Conservation (phyloP, 2,888 invertebrate genomes). For the Microctonus aethiopoides region DNA sequence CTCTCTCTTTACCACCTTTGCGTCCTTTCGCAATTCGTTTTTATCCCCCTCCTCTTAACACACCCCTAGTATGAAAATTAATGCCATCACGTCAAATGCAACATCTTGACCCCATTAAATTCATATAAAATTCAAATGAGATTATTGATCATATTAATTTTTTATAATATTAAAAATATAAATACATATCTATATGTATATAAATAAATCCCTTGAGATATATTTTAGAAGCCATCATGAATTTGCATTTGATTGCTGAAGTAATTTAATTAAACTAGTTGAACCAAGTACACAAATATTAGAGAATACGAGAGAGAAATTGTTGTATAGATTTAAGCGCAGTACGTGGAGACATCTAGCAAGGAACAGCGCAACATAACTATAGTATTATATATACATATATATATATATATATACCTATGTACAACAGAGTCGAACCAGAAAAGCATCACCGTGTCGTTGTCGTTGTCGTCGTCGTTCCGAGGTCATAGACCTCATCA, state of each 20-base stretch:
- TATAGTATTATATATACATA: no score
- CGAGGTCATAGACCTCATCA: constrained; percentile 19
- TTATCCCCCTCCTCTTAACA: background rate
- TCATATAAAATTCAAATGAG: background rate
- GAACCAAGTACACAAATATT: background rate
- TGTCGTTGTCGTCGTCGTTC: background rate
- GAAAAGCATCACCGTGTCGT: background rate
- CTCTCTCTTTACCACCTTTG: constrained; percentile 24
- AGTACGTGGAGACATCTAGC: constrained; percentile 49
- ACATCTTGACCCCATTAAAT: constrained; percentile 10
- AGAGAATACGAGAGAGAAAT: constrained; percentile 19
- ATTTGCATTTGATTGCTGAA: background rate
- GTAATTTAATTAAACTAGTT: background rate
- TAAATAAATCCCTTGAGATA: background rate
- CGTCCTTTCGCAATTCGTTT: constrained; percentile 22
- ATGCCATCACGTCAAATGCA: background rate
- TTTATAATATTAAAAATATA: no score
- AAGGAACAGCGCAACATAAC: constrained; percentile 44
- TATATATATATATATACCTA: background rate
- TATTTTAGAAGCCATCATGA: background rate
- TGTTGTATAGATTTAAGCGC: background rate
- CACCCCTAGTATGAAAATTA: background rate
- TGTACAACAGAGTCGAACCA: background rate
- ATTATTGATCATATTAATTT: background rate
- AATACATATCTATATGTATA: background rate